phyloP scores from a whole-genome alignment of 2,888 invertebrate species.

The Horisme vitalbata region DNA sequence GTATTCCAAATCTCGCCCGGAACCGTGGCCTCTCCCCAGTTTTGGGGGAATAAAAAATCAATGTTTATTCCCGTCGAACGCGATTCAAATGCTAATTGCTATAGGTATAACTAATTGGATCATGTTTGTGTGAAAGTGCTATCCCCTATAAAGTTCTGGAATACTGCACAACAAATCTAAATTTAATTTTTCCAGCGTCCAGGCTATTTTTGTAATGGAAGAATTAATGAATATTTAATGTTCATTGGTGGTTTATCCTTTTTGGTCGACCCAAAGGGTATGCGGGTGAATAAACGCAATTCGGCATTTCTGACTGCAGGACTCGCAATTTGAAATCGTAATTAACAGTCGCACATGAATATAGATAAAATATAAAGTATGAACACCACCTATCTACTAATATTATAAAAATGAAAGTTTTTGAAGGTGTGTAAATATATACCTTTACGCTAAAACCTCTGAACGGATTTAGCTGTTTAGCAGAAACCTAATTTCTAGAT shows the following conservation, averaged over 20 bases:
- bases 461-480: no score
- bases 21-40: slow-evolving; percentile 64
- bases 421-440: no score
- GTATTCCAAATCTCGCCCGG: slow-evolving; percentile 71
- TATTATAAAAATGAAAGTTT: no score
- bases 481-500: no score
- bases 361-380: slow-evolving; percentile 1
- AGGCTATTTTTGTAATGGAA: slow-evolving; percentile 38
- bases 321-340: slow-evolving; percentile 8
- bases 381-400: no score
- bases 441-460: no score
- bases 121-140: slow-evolving; percentile 64
- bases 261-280: slow-evolving; percentile 13
- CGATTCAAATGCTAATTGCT: slow-evolving; percentile 76
- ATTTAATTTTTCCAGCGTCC: slow-evolving; percentile 46
- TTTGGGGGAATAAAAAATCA: slow-evolving; percentile 81
- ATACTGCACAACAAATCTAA: slow-evolving; percentile 39
- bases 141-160: slow-evolving; percentile 51
- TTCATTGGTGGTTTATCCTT: slow-evolving; percentile 29
- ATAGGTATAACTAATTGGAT: slow-evolving; percentile 73
- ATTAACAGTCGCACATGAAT: not conserved
- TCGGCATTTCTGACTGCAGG: slow-evolving; percentile 4
- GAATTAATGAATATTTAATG: slow-evolving; percentile 44
- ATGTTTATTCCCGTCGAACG: slow-evolving; percentile 78
- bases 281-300: slow-evolving; percentile 19